Base-by-base conservation (phyloP, 2,888 invertebrate species). In the Elgonia sp. region DNA sequence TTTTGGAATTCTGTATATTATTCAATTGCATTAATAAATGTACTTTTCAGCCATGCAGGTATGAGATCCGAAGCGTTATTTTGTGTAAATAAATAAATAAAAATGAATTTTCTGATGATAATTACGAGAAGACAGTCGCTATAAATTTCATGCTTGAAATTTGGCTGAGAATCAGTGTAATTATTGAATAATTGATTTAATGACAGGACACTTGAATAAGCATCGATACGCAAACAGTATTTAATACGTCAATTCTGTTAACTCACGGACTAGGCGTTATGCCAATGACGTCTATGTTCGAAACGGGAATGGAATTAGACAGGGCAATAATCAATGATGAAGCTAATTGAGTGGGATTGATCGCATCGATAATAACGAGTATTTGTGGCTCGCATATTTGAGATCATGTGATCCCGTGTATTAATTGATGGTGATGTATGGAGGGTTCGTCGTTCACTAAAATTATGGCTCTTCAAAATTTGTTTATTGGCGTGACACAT, bases 301-400 rank as follows among this genome's bases (percentile, higher is more conserved):
- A 80, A 77, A 72, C 80, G 77, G 69, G 42, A 79, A 87, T 81
- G 87, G 88, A 89, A 89, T 91, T 87, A 89, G 89, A 91, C 87
- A 70, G 83, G 92, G 92, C 91, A 92, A 94, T 94, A 94, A 94
- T 94, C 94, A 94, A 94, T 94, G 94, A 94, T 94, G 94, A 94
- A 93, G 92, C 93, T 94, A 94, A 94, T 94, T 94, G 93, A 94
- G 94, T 94, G 93, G 93, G 93, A 94, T 94, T 94, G 94, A 94
- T 94, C 91, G 93, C 93, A 92, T 94, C 94, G 94, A 93, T 93
- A 93, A 93, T 94, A 93, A 93, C 93, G 92, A 93, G 86, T 91
- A 91, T 91, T 91, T 90, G 90, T 88, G 86, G 89, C 90, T 89
- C 89, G 89, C 86, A 90, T 87, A 89, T 90, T 85, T 90, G 84